Evolutionary conservation across 2,113 vertebrate species (phyloP).

Genomic region (Okapia johnstoni): DNA sequence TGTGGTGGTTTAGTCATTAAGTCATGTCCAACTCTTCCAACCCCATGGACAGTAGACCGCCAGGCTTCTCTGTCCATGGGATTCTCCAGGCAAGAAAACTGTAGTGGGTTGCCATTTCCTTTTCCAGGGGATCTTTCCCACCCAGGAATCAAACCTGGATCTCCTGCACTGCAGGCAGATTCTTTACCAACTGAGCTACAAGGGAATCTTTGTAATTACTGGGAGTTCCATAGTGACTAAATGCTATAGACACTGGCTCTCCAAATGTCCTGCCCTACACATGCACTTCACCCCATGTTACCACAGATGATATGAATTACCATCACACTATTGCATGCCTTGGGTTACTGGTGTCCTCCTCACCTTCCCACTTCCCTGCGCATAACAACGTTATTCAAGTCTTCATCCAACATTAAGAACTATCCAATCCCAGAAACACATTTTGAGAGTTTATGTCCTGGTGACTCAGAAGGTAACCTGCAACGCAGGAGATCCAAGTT

Average conservation of each 20-base stretch:
- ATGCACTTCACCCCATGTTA: background rate
- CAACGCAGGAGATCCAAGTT: background rate
- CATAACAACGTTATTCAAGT: background rate
- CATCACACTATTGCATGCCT: background rate
- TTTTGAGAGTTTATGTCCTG: slow-evolving; percentile 18
- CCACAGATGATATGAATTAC: background rate
- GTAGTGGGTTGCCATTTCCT: too few species aligned
- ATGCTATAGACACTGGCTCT: background rate
- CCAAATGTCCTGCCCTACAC: background rate
- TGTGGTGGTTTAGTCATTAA: background rate
- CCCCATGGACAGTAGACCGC: too few species aligned
- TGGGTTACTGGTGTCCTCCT: background rate
- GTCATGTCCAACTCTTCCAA: too few species aligned
- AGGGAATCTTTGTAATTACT: background rate
- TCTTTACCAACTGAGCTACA: background rate
- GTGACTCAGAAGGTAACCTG: background rate
- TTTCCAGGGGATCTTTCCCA: background rate
- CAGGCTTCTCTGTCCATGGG: too few species aligned
- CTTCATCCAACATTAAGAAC: background rate
- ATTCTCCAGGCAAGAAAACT: too few species aligned
- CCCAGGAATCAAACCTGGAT: background rate
- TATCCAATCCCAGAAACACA: background rate
- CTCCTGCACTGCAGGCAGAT: background rate
- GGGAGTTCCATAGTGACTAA: background rate
- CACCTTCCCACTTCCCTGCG: background rate